A percentile compares a stretch with the other conserved stretches of the same genome.
These are phyloP conservation scores for Pilophorus perplexus DNA, from an alignment of 2,888 invertebrate species.

Conservation along the genomic window DNA sequence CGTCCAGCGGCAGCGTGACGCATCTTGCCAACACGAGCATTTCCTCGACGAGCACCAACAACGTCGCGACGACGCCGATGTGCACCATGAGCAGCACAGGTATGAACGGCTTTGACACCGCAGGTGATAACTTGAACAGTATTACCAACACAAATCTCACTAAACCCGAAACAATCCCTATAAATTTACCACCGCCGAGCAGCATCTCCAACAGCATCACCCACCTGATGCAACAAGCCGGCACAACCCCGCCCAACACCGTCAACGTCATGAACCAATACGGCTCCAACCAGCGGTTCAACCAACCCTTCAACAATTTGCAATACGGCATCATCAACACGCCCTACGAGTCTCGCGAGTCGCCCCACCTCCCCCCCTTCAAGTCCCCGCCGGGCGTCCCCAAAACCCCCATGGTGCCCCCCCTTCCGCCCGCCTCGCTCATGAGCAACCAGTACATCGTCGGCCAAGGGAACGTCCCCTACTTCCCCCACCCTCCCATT, in stretches of 20 bases:
- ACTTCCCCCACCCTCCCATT: conserved; percentile 26
- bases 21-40: not conserved
- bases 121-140: not conserved
- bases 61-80: not conserved
- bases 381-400: conserved; percentile 27
- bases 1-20: not conserved
- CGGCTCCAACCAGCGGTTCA: conserved; percentile 7
- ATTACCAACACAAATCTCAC: not conserved
- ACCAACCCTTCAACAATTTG: conserved; percentile 1
- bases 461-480: conserved; percentile 22
- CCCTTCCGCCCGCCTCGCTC: conserved; percentile 20
- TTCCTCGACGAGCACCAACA: not conserved
- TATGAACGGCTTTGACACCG: not conserved
- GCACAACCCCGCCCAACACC: not conserved
- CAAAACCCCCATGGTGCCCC: conserved; percentile 25
- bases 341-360: not conserved
- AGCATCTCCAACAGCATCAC: not conserved
- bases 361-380: conserved; percentile 25
- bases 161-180: not conserved
- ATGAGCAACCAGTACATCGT: conserved; percentile 23
- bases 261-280: conserved; percentile 13
- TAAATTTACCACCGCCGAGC: too few species aligned
- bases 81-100: not conserved
- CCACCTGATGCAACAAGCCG: not conserved
- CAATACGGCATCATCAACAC: conserved; percentile 12